A percentile compares a stretch with the other conserved stretches of the same genome.
phyloP scores from a whole-genome alignment of 2,113 vertebrate genomes.

The Cynopterus brachyotis region DNA sequence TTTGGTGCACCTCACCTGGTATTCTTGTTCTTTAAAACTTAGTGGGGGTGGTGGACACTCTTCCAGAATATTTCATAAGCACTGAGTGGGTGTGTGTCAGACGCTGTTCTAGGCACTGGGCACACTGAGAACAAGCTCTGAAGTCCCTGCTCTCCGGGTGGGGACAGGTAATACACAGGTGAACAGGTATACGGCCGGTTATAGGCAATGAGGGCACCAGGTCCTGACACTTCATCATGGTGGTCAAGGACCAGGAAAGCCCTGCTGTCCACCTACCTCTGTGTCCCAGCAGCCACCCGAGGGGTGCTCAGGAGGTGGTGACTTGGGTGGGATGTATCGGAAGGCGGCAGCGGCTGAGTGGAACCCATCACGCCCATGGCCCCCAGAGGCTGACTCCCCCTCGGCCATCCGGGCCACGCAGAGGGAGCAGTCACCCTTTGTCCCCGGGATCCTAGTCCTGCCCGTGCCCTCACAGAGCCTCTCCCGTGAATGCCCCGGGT shows the following conservation, averaged over 20 bases:
- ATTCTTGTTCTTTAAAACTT: not conserved
- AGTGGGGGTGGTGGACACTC: not conserved
- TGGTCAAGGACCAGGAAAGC: too few species aligned
- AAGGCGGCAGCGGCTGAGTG: not conserved
- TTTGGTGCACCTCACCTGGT: not conserved
- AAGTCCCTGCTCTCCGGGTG: not conserved
- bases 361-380: too few species aligned
- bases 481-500: not conserved
- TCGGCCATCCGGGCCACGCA: fast-evolving
- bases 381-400: not conserved
- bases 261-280: not conserved
- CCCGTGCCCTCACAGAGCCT: not conserved
- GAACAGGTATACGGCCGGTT: not conserved
- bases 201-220: too few species aligned
- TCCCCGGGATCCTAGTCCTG: not conserved
- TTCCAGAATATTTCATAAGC: not conserved
- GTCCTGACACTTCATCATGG: too few species aligned
- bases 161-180: not conserved
- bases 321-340: not conserved
- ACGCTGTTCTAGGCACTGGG: not conserved
- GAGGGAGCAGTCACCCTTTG: not conserved
- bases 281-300: not conserved
- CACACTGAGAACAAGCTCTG: fast-evolving
- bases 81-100: not conserved
- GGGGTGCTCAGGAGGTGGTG: not conserved